Conservation (phyloP, 2,888 invertebrate species). For the Harpalus rufipes region DNA sequence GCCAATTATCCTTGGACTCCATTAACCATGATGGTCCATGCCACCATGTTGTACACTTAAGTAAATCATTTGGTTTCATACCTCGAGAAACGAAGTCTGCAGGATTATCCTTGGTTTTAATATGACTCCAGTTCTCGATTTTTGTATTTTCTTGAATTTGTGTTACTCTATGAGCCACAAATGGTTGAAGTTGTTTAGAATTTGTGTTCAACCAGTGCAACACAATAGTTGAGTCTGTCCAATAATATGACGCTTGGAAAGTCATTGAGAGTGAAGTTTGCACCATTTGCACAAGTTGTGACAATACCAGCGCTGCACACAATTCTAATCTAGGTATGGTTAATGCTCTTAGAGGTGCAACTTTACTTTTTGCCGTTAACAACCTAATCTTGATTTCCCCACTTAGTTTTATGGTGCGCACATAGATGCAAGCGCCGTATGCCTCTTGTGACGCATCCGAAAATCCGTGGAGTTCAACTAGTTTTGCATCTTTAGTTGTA, state of each 20-base stretch:
- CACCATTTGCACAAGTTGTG: constrained; percentile 18
- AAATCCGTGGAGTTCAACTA: no score
- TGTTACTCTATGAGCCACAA: constrained; percentile 46
- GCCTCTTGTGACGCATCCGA: no score
- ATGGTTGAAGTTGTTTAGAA: constrained; percentile 17
- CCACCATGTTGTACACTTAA: constrained; percentile 41
- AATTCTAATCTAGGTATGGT: constrained; percentile 46
- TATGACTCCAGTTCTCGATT: constrained; percentile 28
- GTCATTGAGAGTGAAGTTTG: background rate
- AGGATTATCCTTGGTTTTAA: constrained; percentile 4
- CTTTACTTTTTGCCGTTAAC: constrained; percentile 57
- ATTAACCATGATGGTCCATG: constrained; percentile 48
- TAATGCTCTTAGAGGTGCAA: constrained; percentile 47
- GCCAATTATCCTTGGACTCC: constrained; percentile 20
- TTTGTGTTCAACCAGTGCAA: constrained; percentile 41
- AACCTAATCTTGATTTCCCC: constrained; percentile 36
- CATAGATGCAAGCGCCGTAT: no score
- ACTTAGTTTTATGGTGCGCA: background rate
- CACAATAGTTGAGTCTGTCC: constrained; percentile 45
- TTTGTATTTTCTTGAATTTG: no score
- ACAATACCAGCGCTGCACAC: constrained; percentile 43
- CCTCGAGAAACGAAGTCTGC: constrained; percentile 43
- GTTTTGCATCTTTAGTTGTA: background rate
- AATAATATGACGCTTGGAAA: background rate
- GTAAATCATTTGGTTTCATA: background rate